Evolutionary conservation across 1,140 invertebrate species (phyloP), one percentile per base, ranked within the genome.

Genomic region (Reticulitermes speratus): DNA sequence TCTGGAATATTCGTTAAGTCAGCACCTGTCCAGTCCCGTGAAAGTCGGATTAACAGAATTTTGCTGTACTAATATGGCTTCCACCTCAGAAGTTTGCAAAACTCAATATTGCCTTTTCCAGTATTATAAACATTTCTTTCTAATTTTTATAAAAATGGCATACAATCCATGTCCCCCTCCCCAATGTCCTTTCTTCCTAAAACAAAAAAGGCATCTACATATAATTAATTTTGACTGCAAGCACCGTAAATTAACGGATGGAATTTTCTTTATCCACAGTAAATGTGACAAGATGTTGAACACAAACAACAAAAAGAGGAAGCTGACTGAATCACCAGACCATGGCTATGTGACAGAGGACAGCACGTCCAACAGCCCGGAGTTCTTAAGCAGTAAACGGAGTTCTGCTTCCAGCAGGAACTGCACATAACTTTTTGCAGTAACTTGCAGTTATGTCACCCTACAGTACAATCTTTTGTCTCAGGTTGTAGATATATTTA

Each of bases 321-420:
- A 84, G n/a, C 6, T 84, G 44, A 44, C 83, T 45, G 83, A 84
- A 52, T 84, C 83, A 52, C 83, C 83, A 84, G 83, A 84, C 32
- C 83, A 84, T 84, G 83, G 83, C 48, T 84, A 84, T 52, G 83
- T 19, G 16, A 45, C 83, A 84, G 83, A 30, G 44, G 44, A 84
- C 83, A 84, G 38, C 38, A 44, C 25, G 25, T 25, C 83, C 9
- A 44, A 52, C 32, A 84, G 32, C 32, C 83, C 83, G 23, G 83
- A 84, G 44, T 32, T 84, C n/a, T 45, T 32, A 44, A 45, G 25
- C 23, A 21, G 32, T 84, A 84, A 84, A 52, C 32, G 38, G 32
- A 44, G 83, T 25, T 44, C 59, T 23, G 25, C 19, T 23, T n/a
- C 6, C 1, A 65, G 21, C 7, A 65, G 65, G 65, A 75, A 25